Percentiles rank a stretch among this genome's conserved stretches.
phyloP scores from a whole-genome alignment of 2,113 vertebrate species.

The Camelus bactrianus region DNA sequence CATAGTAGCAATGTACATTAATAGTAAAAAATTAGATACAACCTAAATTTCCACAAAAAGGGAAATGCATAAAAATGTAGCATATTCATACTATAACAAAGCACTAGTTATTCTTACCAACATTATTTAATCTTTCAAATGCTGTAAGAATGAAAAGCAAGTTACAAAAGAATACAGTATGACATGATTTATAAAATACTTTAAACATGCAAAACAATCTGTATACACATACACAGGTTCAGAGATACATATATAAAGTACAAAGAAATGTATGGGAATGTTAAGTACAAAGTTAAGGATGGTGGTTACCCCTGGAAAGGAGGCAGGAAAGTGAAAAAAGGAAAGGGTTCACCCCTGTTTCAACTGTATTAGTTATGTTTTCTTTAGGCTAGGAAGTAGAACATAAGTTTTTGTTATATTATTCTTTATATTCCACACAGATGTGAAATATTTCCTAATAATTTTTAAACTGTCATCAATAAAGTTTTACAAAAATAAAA shows the following conservation, averaged over 20 bases:
- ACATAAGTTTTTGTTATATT: neutral
- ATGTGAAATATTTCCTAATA: constrained; percentile 18
- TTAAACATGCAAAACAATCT: neutral
- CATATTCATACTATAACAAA: neutral
- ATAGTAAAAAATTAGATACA: neutral
- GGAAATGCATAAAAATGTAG: neutral
- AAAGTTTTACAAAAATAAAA: neutral
- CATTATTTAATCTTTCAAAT: neutral
- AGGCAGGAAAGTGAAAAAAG: neutral
- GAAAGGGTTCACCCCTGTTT: neutral
- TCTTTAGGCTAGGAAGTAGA: neutral
- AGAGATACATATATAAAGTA: neutral
- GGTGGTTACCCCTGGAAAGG: neutral
- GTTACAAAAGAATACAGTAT: neutral
- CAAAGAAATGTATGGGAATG: neutral
- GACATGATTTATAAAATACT: neutral
- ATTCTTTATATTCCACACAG: neutral
- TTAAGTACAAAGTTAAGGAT: neutral
- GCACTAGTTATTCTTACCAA: neutral
- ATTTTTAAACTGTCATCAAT: neutral
- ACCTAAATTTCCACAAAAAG: neutral
- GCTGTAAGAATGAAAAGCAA: neutral
- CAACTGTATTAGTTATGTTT: neutral
- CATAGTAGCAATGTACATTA: neutral
- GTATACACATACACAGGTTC: neutral